phyloP scores from a whole-genome alignment of 1,140 invertebrate species.

The Sminthurides bifidus region DNA sequence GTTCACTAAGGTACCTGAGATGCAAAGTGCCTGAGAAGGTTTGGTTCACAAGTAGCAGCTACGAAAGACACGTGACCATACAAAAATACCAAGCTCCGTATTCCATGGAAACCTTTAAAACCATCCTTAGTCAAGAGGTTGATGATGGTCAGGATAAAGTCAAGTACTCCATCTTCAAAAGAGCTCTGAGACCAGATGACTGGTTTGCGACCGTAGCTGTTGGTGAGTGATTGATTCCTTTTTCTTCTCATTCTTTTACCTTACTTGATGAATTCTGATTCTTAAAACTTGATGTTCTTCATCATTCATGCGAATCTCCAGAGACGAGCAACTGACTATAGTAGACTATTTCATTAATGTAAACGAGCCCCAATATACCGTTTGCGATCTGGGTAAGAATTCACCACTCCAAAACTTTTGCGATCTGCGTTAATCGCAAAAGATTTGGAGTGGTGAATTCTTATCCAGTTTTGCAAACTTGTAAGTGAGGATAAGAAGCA shows the following conservation, averaged over 20 bases:
- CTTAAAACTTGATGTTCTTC: not conserved
- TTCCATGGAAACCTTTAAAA: not conserved
- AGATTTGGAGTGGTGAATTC: too few species aligned
- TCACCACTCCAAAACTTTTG: too few species aligned
- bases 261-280: not conserved
- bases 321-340: too few species aligned
- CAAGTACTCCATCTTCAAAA: slow-evolving; percentile 5
- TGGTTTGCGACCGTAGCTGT: not conserved
- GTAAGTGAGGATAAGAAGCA: too few species aligned
- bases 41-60: not conserved
- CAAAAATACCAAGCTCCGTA: not conserved
- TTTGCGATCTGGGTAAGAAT: too few species aligned
- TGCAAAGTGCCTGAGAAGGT: not conserved
- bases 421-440: too few species aligned
- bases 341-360: too few species aligned
- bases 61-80: not conserved
- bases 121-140: not conserved
- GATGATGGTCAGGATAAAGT: not conserved
- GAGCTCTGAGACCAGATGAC: not conserved
- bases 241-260: not conserved
- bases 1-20: not conserved
- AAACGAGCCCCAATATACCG: too few species aligned
- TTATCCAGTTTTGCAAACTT: too few species aligned
- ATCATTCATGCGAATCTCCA: too few species aligned
- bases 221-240: not conserved